phyloP scores from a whole-genome alignment of 2,113 vertebrate genomes.

The Leptocoma aspasia region DNA sequence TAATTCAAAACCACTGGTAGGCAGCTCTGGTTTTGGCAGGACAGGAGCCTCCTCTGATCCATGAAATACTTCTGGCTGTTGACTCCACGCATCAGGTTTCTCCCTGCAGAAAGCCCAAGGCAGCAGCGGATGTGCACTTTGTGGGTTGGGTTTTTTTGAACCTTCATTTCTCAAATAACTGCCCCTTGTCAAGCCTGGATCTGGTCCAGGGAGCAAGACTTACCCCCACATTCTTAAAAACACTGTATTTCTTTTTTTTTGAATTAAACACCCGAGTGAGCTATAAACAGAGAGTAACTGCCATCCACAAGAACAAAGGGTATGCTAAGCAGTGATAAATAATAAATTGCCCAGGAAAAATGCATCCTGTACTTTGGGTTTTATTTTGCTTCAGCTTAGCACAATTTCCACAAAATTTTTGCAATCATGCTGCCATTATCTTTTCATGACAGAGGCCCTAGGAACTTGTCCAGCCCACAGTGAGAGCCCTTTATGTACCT shows the following conservation, averaged over 20 bases:
- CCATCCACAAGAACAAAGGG: neutral
- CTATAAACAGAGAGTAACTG: slow-evolving; percentile 52
- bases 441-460: neutral
- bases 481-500: slow-evolving; percentile 52
- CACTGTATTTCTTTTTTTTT: neutral
- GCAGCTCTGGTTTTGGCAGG: neutral
- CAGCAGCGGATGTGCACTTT: neutral
- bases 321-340: slow-evolving; percentile 1
- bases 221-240: neutral
- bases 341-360: neutral
- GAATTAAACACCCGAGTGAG: slow-evolving; percentile 23
- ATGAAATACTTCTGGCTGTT: neutral
- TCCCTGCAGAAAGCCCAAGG: neutral
- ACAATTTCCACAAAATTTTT: slow-evolving; percentile 14
- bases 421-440: neutral
- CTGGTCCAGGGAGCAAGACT: neutral
- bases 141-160: neutral
- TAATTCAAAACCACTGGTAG: neutral
- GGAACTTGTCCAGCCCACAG: slow-evolving; percentile 29
- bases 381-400: slow-evolving; percentile 10
- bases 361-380: neutral
- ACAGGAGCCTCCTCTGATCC: neutral
- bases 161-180: neutral
- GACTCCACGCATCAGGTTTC: neutral
- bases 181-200: neutral